These are phyloP conservation scores for Intellagama lesueurii DNA, from an alignment of 2,797 vertebrate genomes.

Conservation along the genomic window DNA sequence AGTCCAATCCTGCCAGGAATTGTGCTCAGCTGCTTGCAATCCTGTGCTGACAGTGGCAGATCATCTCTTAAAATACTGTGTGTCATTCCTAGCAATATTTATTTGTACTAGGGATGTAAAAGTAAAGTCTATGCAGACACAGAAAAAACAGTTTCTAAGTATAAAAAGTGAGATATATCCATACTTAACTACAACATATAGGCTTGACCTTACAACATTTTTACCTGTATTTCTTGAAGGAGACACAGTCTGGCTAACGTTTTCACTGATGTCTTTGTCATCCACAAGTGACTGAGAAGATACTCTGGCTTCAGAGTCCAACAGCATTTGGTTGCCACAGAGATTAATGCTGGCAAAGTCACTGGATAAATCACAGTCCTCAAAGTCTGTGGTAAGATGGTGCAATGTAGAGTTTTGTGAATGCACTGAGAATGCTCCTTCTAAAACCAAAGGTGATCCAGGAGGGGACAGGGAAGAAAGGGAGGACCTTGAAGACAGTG, in stretches of 20 bases:
- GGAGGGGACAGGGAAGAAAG: constrained; percentile 86
- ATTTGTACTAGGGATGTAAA: neutral
- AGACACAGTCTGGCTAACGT: constrained; percentile 57
- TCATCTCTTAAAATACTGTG: neutral
- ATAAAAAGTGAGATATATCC: neutral
- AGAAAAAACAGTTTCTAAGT: neutral
- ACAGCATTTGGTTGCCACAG: constrained; percentile 71
- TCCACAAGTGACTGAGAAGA: constrained; percentile 59
- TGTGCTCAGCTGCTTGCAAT: neutral
- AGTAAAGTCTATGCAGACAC: neutral
- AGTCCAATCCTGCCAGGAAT: no score
- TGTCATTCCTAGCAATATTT: neutral
- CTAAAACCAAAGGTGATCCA: constrained; percentile 82
- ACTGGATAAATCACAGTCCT: constrained; percentile 76
- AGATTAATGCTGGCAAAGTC: constrained; percentile 77
- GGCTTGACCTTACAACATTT: neutral
- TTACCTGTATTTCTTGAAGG: constrained; percentile 76
- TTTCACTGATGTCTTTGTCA: constrained; percentile 71
- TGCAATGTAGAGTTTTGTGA: constrained; percentile 76
- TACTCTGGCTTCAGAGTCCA: constrained; percentile 72
- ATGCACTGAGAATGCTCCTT: constrained; percentile 74
- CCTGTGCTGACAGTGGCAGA: neutral
- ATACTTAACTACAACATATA: neutral
- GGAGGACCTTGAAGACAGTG: constrained; percentile 85
- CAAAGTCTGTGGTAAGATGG: constrained; percentile 77